Evolutionary conservation across 2,797 vertebrate genomes (phyloP), one percentile per base, ranked within the genome.

Genomic region (Pipistrellus pygmaeus): DNA sequence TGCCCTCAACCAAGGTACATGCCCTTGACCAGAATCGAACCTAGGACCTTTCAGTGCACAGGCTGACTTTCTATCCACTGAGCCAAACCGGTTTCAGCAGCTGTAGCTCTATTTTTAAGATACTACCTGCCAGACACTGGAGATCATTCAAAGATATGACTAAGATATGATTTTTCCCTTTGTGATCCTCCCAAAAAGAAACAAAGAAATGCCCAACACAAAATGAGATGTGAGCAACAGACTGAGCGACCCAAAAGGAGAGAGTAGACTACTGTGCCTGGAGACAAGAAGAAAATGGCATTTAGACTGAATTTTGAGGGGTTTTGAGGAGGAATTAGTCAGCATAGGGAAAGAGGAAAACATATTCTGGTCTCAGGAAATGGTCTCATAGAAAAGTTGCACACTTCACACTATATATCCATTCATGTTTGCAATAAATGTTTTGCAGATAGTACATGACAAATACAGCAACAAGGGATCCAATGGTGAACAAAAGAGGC

Each of bases 171-270:
- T 69, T 91, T 91, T 93, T 17, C 23, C 75, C 91, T 96, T 92
- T 95, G 78, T 95, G 71, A 53, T 80, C 35, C 84, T 93, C 64
- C 86, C 75, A 85, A 93, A 95, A 75, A n/a, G 76, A 95, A 92
- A 82, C 62, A 69, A 72, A 85, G 21, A 90, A 88, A 88, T 93
- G 72, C 48, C 85, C 78, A 92, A 64, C 35, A 88, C 35, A 75
- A 91, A 93, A 84, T 72, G 53, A 93, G 77, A 80, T 71, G 68
- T 21, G 46, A 95, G n/a, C 76, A 90, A 85, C 68, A 85, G 48
- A 38, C 17, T 35, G 48, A 85, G 25, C 15, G 11, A 76, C 71
- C 85, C 82, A 83, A 88, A 14, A 76, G 5, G 66, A 91, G 27
- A 92, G 76, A 87, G 21, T 62, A 82, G 23, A 51, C 66, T 30